phyloP scores from a whole-genome alignment of 1,140 invertebrate species.

The Anthonomus grandis region DNA sequence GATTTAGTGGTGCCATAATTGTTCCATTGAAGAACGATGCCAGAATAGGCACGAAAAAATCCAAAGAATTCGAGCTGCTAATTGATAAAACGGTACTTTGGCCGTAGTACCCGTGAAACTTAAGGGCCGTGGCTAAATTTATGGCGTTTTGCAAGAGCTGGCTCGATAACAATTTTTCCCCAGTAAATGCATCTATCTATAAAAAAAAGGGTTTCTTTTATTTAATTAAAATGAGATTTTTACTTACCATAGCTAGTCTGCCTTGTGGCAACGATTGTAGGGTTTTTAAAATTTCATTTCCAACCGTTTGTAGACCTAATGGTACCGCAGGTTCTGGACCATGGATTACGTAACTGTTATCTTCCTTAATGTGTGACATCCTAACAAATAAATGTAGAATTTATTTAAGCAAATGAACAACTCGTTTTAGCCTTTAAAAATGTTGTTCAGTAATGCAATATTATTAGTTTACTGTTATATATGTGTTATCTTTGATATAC shows the following conservation, averaged over 20 bases:
- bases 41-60: constrained; percentile 52
- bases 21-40: constrained; percentile 54
- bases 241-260: neutral
- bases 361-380: too few species aligned
- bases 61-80: constrained; percentile 56
- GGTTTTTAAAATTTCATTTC: neutral
- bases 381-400: too few species aligned
- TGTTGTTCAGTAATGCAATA: too few species aligned
- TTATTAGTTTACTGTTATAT: too few species aligned
- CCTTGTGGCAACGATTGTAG: neutral
- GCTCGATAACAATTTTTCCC: constrained; percentile 10
- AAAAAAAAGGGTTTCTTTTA: too few species aligned
- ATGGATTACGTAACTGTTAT: neutral
- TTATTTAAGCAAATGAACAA: too few species aligned
- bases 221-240: too few species aligned
- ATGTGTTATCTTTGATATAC: too few species aligned
- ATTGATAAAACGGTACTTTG: constrained; percentile 49
- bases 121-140: constrained; percentile 27
- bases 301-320: neutral
- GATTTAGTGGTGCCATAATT: constrained; percentile 57
- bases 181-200: constrained; percentile 7
- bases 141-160: constrained; percentile 23
- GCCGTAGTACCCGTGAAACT: constrained; percentile 18
- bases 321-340: neutral
- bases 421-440: too few species aligned